phyloP scores from a whole-genome alignment of 2,113 vertebrate genomes.

The Peromyscus californicus region DNA sequence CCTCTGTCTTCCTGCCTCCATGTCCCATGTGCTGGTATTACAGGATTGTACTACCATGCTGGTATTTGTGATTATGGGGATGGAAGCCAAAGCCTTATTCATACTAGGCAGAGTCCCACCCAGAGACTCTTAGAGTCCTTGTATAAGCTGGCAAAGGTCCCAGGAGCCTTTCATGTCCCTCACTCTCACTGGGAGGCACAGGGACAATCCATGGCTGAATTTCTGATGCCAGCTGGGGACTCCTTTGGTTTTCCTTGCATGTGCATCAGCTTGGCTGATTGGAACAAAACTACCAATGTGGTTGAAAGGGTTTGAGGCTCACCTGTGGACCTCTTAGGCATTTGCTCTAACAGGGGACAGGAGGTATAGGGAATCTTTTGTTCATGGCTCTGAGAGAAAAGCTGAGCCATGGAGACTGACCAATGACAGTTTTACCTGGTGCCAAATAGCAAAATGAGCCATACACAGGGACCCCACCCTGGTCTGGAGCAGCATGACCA shows the following conservation, averaged over 20 bases:
- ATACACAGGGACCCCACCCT: not conserved
- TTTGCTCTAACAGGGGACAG: not conserved
- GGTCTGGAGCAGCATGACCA: not conserved
- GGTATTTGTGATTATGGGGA: not conserved
- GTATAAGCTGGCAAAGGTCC: not conserved
- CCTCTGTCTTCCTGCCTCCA: not conserved
- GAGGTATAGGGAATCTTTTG: not conserved
- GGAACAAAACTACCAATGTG: not conserved
- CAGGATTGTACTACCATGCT: not conserved
- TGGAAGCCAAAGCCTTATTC: not conserved
- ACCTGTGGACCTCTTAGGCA: not conserved
- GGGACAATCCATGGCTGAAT: not conserved
- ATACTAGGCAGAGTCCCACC: not conserved
- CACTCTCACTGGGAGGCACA: accelerated
- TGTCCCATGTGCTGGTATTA: not conserved
- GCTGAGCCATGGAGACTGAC: not conserved
- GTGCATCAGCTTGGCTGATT: not conserved
- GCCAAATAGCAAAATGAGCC: not conserved
- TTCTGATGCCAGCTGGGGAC: not conserved
- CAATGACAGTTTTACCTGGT: not conserved
- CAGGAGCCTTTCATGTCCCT: not conserved
- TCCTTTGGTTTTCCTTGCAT: too few relatives aligned
- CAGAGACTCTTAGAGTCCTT: not conserved
- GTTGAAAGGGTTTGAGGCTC: not conserved
- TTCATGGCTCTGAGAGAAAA: not conserved